Percentiles rank a stretch among this genome's conserved stretches.
Evolutionary conservation across 1,140 invertebrate genomes (phyloP).

Genomic region (Cotesia chilonis): DNA sequence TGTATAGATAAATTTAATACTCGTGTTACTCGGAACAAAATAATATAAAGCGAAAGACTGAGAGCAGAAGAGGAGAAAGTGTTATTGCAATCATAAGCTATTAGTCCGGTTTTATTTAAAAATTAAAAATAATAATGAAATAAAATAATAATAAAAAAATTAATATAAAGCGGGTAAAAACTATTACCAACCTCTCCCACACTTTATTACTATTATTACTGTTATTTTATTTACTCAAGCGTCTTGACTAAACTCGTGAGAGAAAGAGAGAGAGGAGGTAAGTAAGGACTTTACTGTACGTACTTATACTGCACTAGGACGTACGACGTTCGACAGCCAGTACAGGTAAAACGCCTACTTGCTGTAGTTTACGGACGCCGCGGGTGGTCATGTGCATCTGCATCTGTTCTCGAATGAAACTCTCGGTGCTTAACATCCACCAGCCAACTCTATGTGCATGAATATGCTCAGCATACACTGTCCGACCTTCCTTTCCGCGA

Average conservation of each 20-base stretch:
- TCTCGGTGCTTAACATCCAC: constrained; percentile 20
- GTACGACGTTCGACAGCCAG: constrained; percentile 43
- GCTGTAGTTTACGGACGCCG: constrained; percentile 30
- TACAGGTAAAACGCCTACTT: constrained; percentile 47
- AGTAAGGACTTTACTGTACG: too few species aligned
- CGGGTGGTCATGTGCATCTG: constrained; percentile 41
- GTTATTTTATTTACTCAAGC: constrained; percentile 16
- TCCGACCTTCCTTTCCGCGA: constrained; percentile 16
- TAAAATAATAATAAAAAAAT: constrained; percentile 1
- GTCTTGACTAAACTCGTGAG: not conserved
- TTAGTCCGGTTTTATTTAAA: too few species aligned
- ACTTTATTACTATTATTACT: constrained; percentile 50
- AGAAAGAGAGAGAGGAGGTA: not conserved
- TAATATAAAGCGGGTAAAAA: constrained; percentile 26
- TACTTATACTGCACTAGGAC: not conserved
- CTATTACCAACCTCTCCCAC: constrained; percentile 50
- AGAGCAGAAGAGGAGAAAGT: constrained; percentile 55
- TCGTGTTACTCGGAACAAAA: not conserved
- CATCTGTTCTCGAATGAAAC: not conserved
- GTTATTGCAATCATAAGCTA: constrained; percentile 38
- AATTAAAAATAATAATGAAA: too few species aligned
- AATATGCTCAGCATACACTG: not conserved
- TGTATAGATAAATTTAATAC: not conserved
- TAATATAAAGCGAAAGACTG: not conserved
- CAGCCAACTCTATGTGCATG: constrained; percentile 8